These are phyloP conservation scores for Amphibalanus amphitrite DNA, from an alignment of 1,140 invertebrate genomes.

Conservation along the genomic window DNA sequence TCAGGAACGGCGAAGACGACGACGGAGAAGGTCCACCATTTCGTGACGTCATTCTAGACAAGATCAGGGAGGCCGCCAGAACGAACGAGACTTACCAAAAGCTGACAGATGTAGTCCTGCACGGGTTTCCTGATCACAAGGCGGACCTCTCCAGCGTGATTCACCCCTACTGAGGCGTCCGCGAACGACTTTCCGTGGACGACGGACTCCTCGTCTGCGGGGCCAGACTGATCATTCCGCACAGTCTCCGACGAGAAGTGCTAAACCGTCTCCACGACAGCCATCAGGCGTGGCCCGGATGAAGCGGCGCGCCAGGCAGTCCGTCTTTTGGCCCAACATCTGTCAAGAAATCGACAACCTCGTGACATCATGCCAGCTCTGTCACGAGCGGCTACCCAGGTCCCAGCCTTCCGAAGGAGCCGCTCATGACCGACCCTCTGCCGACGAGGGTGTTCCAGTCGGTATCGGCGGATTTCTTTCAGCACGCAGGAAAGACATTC, in stretches of 20 bases:
- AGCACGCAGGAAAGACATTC: no score
- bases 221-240: not conserved
- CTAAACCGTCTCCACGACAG: conserved; percentile 4
- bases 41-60: no score
- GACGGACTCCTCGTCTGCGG: not conserved
- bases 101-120: not conserved
- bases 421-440: not conserved
- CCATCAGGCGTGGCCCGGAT: conserved; percentile 4
- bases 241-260: not conserved
- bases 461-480: no score
- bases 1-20: no score
- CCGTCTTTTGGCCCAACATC: conserved; percentile 3
- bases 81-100: not conserved
- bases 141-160: not conserved
- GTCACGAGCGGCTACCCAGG: not conserved
- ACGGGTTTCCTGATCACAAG: not conserved
- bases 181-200: no score
- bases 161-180: no score
- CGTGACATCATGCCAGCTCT: not conserved
- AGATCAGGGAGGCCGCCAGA: no score
- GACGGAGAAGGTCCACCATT: no score
- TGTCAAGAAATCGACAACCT: not conserved
- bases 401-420: conserved; percentile 4
- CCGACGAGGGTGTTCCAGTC: not conserved
- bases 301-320: not conserved